phyloP scores from a whole-genome alignment of 2,797 vertebrate genomes.

The Rachycentron canadum region DNA sequence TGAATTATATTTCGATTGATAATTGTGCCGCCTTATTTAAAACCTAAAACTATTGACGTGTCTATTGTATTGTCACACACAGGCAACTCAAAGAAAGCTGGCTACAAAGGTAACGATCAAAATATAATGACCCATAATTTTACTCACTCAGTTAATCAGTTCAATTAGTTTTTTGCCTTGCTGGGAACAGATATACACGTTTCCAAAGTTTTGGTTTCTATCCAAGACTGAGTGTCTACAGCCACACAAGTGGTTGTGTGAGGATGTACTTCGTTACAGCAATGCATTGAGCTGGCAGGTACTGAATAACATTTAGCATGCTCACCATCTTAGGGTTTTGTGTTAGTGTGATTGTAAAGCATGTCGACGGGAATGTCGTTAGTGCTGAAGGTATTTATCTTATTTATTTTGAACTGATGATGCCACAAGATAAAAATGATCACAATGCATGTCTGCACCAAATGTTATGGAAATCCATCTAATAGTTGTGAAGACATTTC shows the following conservation, averaged over 20 bases:
- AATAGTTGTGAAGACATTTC: background rate
- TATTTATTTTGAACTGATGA: background rate
- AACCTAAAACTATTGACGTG: background rate
- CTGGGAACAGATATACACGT: conserved; percentile 5
- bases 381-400: background rate
- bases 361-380: background rate
- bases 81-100: background rate
- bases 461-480: background rate
- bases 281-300: background rate
- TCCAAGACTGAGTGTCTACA: background rate
- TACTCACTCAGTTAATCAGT: background rate
- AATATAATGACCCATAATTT: background rate
- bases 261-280: background rate
- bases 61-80: background rate
- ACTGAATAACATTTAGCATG: background rate
- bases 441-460: background rate
- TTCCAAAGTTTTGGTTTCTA: background rate
- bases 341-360: background rate
- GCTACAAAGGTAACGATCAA: conserved; percentile 5
- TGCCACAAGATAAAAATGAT: background rate
- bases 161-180: background rate
- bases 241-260: background rate
- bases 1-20: too few relatives aligned
- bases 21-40: background rate
- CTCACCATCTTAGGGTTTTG: too few relatives aligned